phyloP scores from a whole-genome alignment of 2,888 invertebrate species.

The Palloptera scutellata region DNA sequence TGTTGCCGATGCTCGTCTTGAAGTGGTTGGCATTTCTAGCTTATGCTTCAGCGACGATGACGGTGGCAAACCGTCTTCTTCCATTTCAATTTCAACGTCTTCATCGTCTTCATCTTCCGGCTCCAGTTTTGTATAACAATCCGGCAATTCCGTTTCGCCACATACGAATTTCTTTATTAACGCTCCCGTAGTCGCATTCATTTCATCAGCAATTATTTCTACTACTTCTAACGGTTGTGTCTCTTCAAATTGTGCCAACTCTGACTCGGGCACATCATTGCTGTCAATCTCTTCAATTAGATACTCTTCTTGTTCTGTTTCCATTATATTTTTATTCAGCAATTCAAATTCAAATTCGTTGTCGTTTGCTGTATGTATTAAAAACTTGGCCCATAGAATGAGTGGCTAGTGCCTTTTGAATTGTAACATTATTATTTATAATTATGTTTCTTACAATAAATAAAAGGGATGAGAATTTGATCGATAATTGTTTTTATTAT shows the following conservation, averaged over 20 bases:
- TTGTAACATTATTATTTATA: no score
- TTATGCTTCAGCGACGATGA: not conserved
- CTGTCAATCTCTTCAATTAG: conserved; percentile 58
- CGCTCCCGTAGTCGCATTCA: conserved; percentile 47
- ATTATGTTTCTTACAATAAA: no score
- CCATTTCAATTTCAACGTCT: conserved; percentile 61
- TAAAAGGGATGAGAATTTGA: no score
- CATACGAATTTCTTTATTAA: conserved; percentile 75
- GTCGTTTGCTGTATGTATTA: no score
- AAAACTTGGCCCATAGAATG: no score
- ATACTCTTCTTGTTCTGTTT: conserved; percentile 33
- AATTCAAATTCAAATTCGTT: no score
- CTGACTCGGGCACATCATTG: conserved; percentile 56
- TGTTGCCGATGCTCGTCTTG: conserved; percentile 7
- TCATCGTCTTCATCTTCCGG: conserved; percentile 65
- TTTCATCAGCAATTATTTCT: conserved; percentile 39
- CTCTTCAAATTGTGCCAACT: conserved; percentile 59
- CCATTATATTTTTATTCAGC: no score
- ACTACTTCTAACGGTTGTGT: conserved; percentile 54
- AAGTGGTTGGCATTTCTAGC: conserved; percentile 19
- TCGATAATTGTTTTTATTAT: no score
- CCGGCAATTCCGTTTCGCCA: conserved; percentile 77
- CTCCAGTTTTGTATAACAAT: conserved; percentile 66
- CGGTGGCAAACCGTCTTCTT: conserved; percentile 44
- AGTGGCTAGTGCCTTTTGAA: no score